Evolutionary conservation across 2,113 vertebrate species (phyloP).

Genomic region (Opisthocomus hoazin): DNA sequence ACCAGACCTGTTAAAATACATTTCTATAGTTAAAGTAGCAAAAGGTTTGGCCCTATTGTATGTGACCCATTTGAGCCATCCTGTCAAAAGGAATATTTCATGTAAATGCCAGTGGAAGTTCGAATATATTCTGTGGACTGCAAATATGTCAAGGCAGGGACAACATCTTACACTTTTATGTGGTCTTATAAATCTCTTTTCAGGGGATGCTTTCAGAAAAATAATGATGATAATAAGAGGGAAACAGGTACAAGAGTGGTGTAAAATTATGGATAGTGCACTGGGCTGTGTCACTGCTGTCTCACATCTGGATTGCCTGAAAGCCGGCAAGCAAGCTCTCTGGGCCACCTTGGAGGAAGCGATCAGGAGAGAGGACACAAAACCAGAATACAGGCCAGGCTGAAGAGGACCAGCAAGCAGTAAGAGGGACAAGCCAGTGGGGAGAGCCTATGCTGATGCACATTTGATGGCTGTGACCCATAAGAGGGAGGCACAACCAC

Average conservation of each 20-base stretch:
- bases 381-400: background rate
- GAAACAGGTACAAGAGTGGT: background rate
- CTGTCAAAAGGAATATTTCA: background rate
- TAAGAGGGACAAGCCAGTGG: background rate
- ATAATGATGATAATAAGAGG: background rate
- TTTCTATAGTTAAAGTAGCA: background rate
- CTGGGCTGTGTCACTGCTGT: background rate
- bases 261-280: background rate
- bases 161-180: background rate
- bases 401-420: background rate
- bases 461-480: background rate
- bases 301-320: background rate
- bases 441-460: background rate
- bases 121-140: background rate
- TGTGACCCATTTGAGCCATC: background rate
- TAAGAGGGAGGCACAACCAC: background rate
- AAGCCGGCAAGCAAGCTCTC: background rate
- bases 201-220: background rate
- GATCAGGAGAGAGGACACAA: background rate
- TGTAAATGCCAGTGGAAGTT: background rate
- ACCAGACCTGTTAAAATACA: background rate
- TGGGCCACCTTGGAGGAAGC: background rate
- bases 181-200: background rate
- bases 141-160: background rate
- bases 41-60: background rate